Conservation (phyloP, 2,888 invertebrate genomes). For the Clepsis dumicolana region DNA sequence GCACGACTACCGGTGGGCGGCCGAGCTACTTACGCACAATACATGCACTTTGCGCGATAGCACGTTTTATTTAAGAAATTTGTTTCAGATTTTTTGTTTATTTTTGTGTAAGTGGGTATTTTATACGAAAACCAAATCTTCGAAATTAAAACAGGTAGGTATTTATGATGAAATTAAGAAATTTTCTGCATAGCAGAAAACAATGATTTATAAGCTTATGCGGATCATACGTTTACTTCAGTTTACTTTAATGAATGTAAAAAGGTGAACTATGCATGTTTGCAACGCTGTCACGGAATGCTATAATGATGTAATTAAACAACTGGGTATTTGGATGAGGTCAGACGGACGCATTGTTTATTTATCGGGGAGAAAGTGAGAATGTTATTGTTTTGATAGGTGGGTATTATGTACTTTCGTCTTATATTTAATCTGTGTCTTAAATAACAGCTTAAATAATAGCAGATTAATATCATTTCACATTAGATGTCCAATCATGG, state of each 20-base stretch:
- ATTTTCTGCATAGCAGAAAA: background rate
- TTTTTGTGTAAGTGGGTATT: too few species aligned
- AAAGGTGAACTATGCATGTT: conserved; percentile 21
- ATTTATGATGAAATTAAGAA: background rate
- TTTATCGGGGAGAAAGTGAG: background rate
- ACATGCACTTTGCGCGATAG: too few species aligned
- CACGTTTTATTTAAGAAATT: too few species aligned
- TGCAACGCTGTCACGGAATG: conserved; percentile 29
- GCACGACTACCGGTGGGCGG: too few species aligned
- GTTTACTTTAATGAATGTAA: conserved; percentile 15
- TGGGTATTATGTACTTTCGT: background rate
- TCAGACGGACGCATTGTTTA: conserved; percentile 13
- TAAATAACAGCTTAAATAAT: background rate
- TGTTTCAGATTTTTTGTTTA: too few species aligned
- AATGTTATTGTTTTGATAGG: conserved; percentile 6
- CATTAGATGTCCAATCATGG: background rate
- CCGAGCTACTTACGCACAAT: too few species aligned
- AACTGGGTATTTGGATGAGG: conserved; percentile 34
- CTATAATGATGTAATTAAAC: conserved; percentile 25
- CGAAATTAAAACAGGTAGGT: background rate
- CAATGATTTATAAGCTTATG: conserved; percentile 2
- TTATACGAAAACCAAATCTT: background rate
- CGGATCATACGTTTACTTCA: too few species aligned
- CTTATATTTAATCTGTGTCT: background rate
- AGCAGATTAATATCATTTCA: background rate